Conservation (phyloP, 53 echinoderm and acorn worm species). For the Zoroaster sp. region DNA sequence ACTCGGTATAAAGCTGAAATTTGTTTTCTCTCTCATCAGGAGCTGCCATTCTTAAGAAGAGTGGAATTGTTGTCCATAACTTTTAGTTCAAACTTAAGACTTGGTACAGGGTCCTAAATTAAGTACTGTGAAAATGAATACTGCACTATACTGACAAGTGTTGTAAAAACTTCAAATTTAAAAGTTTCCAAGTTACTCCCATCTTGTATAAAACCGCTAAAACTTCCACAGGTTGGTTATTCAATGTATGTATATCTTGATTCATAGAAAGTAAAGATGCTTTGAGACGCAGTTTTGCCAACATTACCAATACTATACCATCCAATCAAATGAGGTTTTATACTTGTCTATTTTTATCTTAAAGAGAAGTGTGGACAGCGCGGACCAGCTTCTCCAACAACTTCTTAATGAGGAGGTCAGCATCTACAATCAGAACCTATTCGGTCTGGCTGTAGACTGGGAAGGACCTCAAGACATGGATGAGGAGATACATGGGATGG, state of each 20-base stretch:
- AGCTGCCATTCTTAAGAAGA: no score
- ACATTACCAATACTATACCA: background rate
- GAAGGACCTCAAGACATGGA: background rate
- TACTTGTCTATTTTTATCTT: background rate
- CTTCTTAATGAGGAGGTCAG: constrained; percentile 70
- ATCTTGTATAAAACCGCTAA: background rate
- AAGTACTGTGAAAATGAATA: no score
- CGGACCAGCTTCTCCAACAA: constrained; percentile 67
- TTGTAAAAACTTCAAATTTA: no score
- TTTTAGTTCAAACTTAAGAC: no score
- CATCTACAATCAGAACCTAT: constrained; percentile 18
- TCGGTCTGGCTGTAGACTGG: background rate
- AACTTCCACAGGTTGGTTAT: background rate
- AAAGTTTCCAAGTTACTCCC: background rate
- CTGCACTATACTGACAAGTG: no score
- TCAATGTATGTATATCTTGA: no score
- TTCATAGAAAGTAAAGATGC: no score
- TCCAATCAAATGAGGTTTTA: no score
- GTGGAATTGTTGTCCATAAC: no score
- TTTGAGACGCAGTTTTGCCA: background rate
- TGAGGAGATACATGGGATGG: background rate
- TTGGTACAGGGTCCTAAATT: no score
- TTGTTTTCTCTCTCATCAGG: no score
- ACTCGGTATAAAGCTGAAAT: no score
- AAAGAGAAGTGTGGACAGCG: constrained; percentile 35